phyloP scores from a whole-genome alignment of 1,140 invertebrate species.

The Hyles euphorbiae region DNA sequence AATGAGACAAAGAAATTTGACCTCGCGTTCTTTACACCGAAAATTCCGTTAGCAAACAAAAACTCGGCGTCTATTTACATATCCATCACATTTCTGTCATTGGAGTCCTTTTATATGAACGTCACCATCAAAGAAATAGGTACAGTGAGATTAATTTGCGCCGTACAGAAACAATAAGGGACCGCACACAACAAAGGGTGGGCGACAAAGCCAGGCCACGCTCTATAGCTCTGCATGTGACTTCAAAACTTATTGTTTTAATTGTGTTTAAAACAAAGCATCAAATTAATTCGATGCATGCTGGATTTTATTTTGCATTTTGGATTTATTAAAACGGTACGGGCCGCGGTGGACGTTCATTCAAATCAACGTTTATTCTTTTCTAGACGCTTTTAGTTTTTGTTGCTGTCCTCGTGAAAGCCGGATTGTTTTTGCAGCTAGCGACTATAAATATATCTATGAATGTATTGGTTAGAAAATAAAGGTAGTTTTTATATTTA shows the following conservation, averaged over 20 bases:
- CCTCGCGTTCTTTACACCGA: no score
- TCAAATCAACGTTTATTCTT: no score
- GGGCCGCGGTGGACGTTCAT: no score
- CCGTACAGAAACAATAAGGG: slow-evolving; percentile 54
- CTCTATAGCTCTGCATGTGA: slow-evolving; percentile 72
- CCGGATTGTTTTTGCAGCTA: no score
- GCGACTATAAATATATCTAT: no score
- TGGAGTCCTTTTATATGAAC: slow-evolving; percentile 50
- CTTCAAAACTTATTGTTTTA: slow-evolving; percentile 61
- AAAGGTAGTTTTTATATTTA: no score
- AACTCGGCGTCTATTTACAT: slow-evolving; percentile 48
- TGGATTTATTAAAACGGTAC: slow-evolving; percentile 4
- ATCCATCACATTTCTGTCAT: slow-evolving; percentile 51
- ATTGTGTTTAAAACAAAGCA: slow-evolving; percentile 63
- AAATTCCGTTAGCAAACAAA: not conserved
- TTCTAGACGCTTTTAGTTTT: no score
- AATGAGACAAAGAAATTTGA: no score
- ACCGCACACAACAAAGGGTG: slow-evolving; percentile 52
- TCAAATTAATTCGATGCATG: slow-evolving; percentile 41
- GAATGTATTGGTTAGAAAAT: no score
- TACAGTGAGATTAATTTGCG: slow-evolving; percentile 68
- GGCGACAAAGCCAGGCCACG: slow-evolving; percentile 38
- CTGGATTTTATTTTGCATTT: slow-evolving; percentile 14
- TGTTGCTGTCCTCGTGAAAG: no score
- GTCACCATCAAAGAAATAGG: slow-evolving; percentile 61